phyloP scores from a whole-genome alignment of 2,888 invertebrate species.

The Helobdella robusta region DNA sequence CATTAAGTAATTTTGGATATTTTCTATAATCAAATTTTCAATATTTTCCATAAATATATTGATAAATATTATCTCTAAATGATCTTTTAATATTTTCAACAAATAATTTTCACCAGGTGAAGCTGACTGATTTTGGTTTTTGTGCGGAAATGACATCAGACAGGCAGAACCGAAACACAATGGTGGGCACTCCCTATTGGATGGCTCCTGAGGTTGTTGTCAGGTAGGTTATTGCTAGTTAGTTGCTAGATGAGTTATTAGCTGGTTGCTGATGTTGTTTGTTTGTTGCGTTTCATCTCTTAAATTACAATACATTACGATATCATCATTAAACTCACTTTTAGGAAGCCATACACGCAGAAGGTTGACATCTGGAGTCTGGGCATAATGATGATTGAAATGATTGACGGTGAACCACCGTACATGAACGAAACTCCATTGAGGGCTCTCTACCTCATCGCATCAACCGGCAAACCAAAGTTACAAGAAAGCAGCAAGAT shows the following conservation, averaged over 20 bases:
- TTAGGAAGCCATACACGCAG: constrained; percentile 90
- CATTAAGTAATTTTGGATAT: too few species aligned
- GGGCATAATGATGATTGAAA: constrained; percentile 99
- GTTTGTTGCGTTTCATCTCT: background rate
- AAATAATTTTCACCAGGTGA: constrained; percentile 84
- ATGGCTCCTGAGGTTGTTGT: constrained; percentile 51
- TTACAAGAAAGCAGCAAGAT: constrained; percentile 75
- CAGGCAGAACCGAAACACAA: constrained; percentile 96
- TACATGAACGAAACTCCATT: constrained; percentile 96
- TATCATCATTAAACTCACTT: too few species aligned
- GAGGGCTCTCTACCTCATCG: constrained; percentile 53
- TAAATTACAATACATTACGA: too few species aligned
- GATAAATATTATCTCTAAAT: background rate
- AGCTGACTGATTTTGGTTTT: constrained; percentile 97
- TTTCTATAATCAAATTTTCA: too few species aligned
- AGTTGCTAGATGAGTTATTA: background rate
- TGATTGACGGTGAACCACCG: constrained; percentile 99
- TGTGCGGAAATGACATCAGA: constrained; percentile 99
- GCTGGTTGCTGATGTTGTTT: background rate
- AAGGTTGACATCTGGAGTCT: constrained; percentile 94
- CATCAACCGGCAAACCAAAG: constrained; percentile 66
- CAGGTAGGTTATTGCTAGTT: constrained; percentile 38
- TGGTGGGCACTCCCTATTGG: constrained; percentile 84
- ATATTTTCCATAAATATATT: too few species aligned
- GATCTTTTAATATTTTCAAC: background rate